Evolutionary conservation across 2,888 invertebrate species (phyloP).

Genomic region (Auanema freiburgensis): DNA sequence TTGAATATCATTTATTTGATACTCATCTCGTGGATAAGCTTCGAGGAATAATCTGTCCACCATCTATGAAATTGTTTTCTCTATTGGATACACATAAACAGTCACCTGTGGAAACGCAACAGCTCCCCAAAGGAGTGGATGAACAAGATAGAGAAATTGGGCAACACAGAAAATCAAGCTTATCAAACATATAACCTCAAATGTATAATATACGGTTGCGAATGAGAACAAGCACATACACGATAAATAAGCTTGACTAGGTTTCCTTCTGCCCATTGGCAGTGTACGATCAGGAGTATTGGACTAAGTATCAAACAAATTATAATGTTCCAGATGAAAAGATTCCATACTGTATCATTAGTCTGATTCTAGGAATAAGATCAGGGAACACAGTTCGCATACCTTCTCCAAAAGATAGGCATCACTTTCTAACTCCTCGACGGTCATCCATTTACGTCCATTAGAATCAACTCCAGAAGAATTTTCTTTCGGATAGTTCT

Average conservation of each 20-base stretch:
- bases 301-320: conserved; percentile 37
- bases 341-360: conserved; percentile 44
- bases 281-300: conserved; percentile 38
- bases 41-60: conserved; percentile 56
- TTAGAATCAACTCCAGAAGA: conserved; percentile 29
- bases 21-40: conserved; percentile 49
- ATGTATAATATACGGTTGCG: too few species aligned
- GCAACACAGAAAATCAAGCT: conserved; percentile 50
- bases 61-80: conserved; percentile 26
- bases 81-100: neutral
- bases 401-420: conserved; percentile 30
- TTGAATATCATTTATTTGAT: conserved; percentile 46
- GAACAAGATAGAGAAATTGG: conserved; percentile 55
- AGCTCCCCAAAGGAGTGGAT: conserved; percentile 54
- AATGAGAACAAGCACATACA: conserved; percentile 1
- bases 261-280: conserved; percentile 43
- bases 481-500: conserved; percentile 44
- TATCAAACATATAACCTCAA: conserved; percentile 44
- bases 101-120: conserved; percentile 44
- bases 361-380: conserved; percentile 28
- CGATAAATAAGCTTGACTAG: conserved; percentile 47
- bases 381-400: neutral
- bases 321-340: conserved; percentile 48
- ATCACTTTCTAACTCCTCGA: conserved; percentile 44
- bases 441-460: conserved; percentile 43